A percentile compares a stretch with the other conserved stretches of the same genome.
Conservation (phyloP, 23 tunicate species). For the Diplosoma virens region DNA sequence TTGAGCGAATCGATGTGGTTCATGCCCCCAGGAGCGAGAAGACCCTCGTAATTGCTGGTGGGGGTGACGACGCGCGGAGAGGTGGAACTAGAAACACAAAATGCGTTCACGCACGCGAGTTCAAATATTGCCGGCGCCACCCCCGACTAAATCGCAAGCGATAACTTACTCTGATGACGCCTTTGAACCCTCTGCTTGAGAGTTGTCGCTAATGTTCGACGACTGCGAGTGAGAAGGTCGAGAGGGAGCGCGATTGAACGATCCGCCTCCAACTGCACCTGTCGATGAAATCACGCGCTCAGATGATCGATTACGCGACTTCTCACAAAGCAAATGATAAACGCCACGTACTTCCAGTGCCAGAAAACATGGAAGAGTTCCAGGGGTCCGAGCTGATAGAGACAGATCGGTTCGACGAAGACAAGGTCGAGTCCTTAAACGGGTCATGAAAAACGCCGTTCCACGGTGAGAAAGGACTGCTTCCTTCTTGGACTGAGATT, state of each 20-base stretch:
- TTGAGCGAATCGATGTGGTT: constrained; percentile 66
- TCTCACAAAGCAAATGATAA: no score
- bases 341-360: no score
- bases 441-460: constrained; percentile 32
- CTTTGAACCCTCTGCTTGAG: constrained; percentile 83
- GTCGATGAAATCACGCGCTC: neutral
- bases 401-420: constrained; percentile 22
- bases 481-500: constrained; percentile 28
- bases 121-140: neutral
- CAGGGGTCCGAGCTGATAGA: constrained; percentile 77
- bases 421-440: constrained; percentile 4
- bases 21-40: constrained; percentile 32
- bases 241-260: constrained; percentile 89
- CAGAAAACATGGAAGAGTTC: constrained; percentile 40
- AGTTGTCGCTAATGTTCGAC: constrained; percentile 63
- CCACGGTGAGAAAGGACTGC: constrained; percentile 66
- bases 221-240: constrained; percentile 67
- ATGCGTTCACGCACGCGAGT: neutral
- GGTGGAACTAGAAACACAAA: constrained; percentile 36
- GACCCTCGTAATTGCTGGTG: constrained; percentile 38
- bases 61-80: constrained; percentile 84
- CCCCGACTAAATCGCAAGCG: neutral
- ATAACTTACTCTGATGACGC: constrained; percentile 76
- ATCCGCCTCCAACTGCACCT: neutral
- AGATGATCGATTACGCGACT: neutral